Base-by-base conservation (phyloP, 1,140 invertebrate species). In the Papilio polytes region DNA sequence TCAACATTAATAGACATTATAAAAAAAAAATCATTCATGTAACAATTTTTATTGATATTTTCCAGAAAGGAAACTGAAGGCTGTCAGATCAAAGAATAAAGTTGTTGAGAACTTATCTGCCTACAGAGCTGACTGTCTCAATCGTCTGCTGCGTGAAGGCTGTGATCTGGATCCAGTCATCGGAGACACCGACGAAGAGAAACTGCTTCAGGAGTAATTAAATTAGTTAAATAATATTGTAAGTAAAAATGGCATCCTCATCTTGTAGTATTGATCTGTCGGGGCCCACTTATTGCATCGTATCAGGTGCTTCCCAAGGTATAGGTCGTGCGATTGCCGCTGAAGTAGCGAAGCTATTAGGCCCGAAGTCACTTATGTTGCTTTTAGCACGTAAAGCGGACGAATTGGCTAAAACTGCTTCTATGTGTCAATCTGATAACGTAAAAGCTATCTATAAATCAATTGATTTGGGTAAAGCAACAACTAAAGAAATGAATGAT, bases 281-380 rank as follows among this genome's bases (percentile, higher is more conserved):
- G 7, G 94, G 95, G 51, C 89, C 95, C 78, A 95, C 95, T 10
- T 96, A 95, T 83, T 95, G 96, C 81, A 87, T 98, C 10, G 94
- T 99, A 9, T 98, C 98, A 12, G 98, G 98, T 41, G 98, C 98
- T 0, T 98, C 98, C 82, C 96, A 97, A 89, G 98, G 98, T 48
- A 98, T 99, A 81, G 98, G 98, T 13, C 96, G 96, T 83, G 96
- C 97, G 84, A 96, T 99, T 74, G 97, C 98, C 36, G 91, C 97
- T 20, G 96, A 97, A 88, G 95, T 98, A 81, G 94, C 97, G 0
- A 95, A 96, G 78, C 88, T 96, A 44, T 91, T 98, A 41, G 95
- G 95, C 1, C 84, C 96, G 3, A 96, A 95, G 26, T 98, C 98
- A 1, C 87, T 97, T 18, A 92, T 98, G 84, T 86, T 98, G n/a